Conservation (phyloP, 2,888 invertebrate species). For the Orchestes rusci region DNA sequence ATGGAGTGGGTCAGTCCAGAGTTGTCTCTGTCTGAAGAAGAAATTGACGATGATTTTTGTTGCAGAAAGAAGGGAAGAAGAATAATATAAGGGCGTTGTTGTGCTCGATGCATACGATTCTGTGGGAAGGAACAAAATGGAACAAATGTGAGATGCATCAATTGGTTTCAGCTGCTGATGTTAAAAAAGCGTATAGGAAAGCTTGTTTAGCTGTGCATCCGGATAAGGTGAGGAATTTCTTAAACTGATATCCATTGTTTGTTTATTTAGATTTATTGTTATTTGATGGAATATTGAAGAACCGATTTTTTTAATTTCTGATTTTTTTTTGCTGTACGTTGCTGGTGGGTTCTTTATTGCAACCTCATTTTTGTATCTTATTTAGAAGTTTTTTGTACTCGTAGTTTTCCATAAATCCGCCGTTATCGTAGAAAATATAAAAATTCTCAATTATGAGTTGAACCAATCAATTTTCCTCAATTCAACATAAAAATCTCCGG, state of each 20-base stretch:
- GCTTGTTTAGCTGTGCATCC: constrained; percentile 98
- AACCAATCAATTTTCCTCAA: too few species aligned
- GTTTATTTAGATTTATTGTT: not conserved
- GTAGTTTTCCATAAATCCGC: too few species aligned
- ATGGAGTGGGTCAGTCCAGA: constrained; percentile 61
- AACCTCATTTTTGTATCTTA: too few species aligned
- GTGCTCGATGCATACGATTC: constrained; percentile 86
- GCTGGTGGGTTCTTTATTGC: too few species aligned
- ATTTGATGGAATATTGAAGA: too few species aligned
- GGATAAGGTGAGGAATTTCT: constrained; percentile 98
- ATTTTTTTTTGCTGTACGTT: too few species aligned
- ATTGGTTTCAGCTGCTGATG: constrained; percentile 83
- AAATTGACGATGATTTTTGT: constrained; percentile 9
- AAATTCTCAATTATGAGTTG: too few species aligned
- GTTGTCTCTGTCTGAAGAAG: not conserved
- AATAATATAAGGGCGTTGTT: constrained; percentile 92
- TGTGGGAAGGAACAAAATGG: constrained; percentile 94
- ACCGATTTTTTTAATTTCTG: too few species aligned
- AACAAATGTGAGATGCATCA: constrained; percentile 91
- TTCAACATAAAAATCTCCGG: too few species aligned
- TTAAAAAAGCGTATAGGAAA: constrained; percentile 91
- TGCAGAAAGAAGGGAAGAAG: constrained; percentile 89
- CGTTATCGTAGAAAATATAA: too few species aligned
- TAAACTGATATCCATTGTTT: not conserved
- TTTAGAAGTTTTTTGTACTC: too few species aligned